Conservation (phyloP, 2,797 vertebrate species). For the Phrynocephalus guinanensis region DNA sequence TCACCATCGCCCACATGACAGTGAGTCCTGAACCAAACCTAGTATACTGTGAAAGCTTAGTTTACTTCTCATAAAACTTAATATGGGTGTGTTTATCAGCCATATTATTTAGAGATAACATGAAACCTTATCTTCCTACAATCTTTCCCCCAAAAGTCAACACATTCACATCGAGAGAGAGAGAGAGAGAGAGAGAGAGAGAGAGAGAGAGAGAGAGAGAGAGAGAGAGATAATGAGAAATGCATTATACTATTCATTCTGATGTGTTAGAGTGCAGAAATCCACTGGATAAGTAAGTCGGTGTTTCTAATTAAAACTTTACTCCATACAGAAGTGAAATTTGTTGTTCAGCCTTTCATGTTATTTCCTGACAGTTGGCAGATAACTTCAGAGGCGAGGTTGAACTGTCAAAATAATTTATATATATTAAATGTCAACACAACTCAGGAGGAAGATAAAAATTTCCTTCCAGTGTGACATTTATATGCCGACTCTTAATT, state of each 20-base stretch:
- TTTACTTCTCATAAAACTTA: slow-evolving; percentile 47
- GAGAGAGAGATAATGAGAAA: too few relatives aligned
- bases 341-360: slow-evolving; percentile 63
- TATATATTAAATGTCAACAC: slow-evolving; percentile 76
- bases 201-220: too few relatives aligned
- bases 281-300: slow-evolving; percentile 40
- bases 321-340: slow-evolving; percentile 65
- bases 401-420: slow-evolving; percentile 77
- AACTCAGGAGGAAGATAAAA: slow-evolving; percentile 73
- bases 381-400: slow-evolving; percentile 70
- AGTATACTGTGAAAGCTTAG: slow-evolving; percentile 42
- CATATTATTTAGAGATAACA: slow-evolving; percentile 48
- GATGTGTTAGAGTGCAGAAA: slow-evolving; percentile 22
- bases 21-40: background rate
- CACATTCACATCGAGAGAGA: background rate
- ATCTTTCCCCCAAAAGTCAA: slow-evolving; percentile 48
- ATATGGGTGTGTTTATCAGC: slow-evolving; percentile 47
- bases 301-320: slow-evolving; percentile 71
- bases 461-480: slow-evolving; percentile 76
- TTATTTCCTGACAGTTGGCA: slow-evolving; percentile 68
- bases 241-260: slow-evolving; percentile 50
- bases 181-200: slow-evolving; percentile 2
- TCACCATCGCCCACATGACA: slow-evolving; percentile 15
- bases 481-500: slow-evolving; percentile 75
- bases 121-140: slow-evolving; percentile 30